Conservation (phyloP, 2,888 invertebrate genomes). For the Leptarthrus brevirostris region DNA sequence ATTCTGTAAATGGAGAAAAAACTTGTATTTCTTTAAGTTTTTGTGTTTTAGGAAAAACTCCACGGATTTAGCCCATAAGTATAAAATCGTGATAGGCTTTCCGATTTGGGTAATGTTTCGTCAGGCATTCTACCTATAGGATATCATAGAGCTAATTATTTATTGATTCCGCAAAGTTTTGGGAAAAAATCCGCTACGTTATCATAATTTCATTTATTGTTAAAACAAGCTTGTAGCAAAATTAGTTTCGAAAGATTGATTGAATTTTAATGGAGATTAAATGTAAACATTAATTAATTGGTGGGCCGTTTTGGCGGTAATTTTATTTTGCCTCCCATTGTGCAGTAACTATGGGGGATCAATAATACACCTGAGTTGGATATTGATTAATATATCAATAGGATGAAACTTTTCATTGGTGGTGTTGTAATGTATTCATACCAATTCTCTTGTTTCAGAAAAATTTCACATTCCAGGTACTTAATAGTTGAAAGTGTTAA, state of each 20-base stretch:
- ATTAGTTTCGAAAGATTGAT: conserved; percentile 46
- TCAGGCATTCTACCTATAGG: background rate
- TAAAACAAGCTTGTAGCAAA: conserved; percentile 18
- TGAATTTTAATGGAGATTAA: conserved; percentile 50
- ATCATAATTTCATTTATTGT: conserved; percentile 36
- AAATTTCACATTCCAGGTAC: too few relatives aligned
- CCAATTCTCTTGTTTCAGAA: too few relatives aligned
- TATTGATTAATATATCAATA: conserved; percentile 36
- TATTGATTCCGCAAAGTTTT: conserved; percentile 38
- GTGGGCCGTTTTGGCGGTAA: conserved; percentile 52
- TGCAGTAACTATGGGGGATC: conserved; percentile 3
- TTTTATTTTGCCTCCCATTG: conserved; percentile 46
- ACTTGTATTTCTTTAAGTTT: too few relatives aligned
- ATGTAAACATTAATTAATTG: conserved; percentile 52
- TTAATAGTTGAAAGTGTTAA: too few relatives aligned
- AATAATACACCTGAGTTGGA: conserved; percentile 13
- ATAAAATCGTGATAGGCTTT: too few relatives aligned
- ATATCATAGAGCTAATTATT: conserved; percentile 32
- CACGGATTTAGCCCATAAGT: too few relatives aligned
- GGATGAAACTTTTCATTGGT: conserved; percentile 2
- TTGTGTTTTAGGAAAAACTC: too few relatives aligned
- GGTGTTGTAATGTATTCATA: too few relatives aligned
- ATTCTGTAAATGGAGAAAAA: too few relatives aligned
- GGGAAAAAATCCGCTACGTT: conserved; percentile 36
- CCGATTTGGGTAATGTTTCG: background rate